Evolutionary conservation across 1,140 invertebrate genomes (phyloP).

Genomic region (Acromyrmex heyeri): DNA sequence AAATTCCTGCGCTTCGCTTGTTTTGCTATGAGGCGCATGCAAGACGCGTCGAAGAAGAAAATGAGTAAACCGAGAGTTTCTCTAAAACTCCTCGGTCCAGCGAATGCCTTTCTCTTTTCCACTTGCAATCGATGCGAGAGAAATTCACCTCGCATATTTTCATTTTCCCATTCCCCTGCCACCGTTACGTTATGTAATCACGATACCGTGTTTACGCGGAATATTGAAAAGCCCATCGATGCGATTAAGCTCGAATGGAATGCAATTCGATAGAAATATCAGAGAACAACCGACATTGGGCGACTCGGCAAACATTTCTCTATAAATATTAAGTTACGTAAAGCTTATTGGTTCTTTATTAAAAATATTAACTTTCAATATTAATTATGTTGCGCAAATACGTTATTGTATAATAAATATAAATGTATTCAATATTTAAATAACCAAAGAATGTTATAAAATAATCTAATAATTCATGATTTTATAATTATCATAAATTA

Average conservation of each 20-base stretch:
- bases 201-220: conserved; percentile 41
- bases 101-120: conserved; percentile 47
- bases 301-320: conserved; percentile 31
- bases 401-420: background rate
- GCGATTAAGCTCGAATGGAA: conserved; percentile 49
- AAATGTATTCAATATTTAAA: conserved; percentile 7
- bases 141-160: conserved; percentile 52
- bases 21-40: conserved; percentile 12
- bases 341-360: conserved; percentile 20
- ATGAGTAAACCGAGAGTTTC: conserved; percentile 19
- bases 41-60: conserved; percentile 32
- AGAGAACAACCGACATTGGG: conserved; percentile 9
- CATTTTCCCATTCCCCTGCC: background rate
- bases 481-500: conserved; percentile 3
- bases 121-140: background rate
- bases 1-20: conserved; percentile 49
- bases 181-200: conserved; percentile 47
- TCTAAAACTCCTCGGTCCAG: conserved; percentile 6
- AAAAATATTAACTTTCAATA: conserved; percentile 26
- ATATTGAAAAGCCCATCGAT: conserved; percentile 56
- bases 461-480: background rate
- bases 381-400: conserved; percentile 16
- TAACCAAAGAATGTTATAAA: background rate
- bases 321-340: conserved; percentile 27
- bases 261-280: conserved; percentile 57